Percentiles rank a stretch among this genome's conserved stretches.
phyloP scores from a whole-genome alignment of 2,797 vertebrate genomes.

The Macroramphosus scolopax region DNA sequence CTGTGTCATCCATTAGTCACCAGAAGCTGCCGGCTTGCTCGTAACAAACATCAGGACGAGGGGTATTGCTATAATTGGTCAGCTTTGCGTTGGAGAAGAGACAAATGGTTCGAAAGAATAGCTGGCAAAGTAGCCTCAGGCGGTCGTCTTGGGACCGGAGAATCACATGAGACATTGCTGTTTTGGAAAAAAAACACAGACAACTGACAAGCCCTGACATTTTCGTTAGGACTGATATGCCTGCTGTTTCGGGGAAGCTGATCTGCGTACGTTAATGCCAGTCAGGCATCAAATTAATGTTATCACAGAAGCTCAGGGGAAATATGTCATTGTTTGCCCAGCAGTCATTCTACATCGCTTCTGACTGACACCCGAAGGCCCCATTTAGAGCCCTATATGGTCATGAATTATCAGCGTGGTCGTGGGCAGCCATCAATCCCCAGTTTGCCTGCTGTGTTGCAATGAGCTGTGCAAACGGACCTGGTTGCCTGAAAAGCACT shows the following conservation, averaged over 20 bases:
- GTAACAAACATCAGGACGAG: constrained; percentile 29
- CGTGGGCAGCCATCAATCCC: constrained; percentile 34
- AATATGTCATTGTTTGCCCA: constrained; percentile 18
- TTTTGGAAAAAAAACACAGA: constrained; percentile 7
- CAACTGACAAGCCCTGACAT: no score
- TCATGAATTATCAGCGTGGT: constrained; percentile 29
- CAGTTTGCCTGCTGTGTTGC: constrained; percentile 32
- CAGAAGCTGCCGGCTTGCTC: constrained; percentile 24
- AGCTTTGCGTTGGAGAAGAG: constrained; percentile 18
- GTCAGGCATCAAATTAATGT: no score
- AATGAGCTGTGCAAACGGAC: constrained; percentile 69
- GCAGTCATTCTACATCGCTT: neutral
- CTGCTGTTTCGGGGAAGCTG: no score
- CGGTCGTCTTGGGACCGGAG: constrained; percentile 6
- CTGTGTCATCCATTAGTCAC: constrained; percentile 22
- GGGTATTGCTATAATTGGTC: constrained; percentile 40
- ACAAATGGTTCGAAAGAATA: constrained; percentile 17
- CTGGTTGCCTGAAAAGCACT: constrained; percentile 74
- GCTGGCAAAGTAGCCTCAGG: neutral
- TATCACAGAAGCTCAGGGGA: no score
- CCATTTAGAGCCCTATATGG: constrained; percentile 25
- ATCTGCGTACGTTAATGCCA: no score
- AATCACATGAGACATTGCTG: constrained; percentile 8
- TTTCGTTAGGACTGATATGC: no score
- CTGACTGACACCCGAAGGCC: constrained; percentile 15